Conservation (phyloP, 2,113 vertebrate genomes). For the Chiloscyllium plagiosum region DNA sequence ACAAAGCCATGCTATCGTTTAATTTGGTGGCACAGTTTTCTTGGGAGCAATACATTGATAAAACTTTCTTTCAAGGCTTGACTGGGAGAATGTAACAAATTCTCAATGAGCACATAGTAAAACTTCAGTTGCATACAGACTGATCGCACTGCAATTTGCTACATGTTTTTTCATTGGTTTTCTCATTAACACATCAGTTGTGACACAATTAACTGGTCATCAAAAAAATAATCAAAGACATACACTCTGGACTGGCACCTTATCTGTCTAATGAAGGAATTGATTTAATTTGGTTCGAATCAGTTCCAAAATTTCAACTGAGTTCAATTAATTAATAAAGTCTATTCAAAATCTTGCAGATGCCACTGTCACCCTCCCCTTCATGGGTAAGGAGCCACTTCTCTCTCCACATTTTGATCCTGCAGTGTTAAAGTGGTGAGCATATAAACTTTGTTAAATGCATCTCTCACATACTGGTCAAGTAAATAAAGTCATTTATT, state of each 20-base stretch:
- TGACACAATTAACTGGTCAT: neutral
- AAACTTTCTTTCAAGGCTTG: neutral
- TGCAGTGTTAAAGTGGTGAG: conserved; percentile 1
- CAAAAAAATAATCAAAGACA: neutral
- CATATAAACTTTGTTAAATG: conserved; percentile 1
- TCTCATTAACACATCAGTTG: neutral
- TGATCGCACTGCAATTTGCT: neutral
- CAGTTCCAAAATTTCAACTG: neutral
- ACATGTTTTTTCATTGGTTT: neutral
- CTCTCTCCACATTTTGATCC: neutral
- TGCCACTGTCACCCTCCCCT: neutral
- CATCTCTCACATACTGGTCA: conserved; percentile 6
- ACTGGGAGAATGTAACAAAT: neutral
- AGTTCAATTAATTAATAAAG: neutral
- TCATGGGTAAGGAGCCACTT: conserved; percentile 10
- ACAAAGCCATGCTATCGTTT: no score
- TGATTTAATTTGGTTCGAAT: neutral
- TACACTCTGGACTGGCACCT: neutral
- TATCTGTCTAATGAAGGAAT: neutral
- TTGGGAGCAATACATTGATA: neutral
- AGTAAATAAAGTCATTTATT: conserved; percentile 28
- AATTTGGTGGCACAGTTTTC: neutral
- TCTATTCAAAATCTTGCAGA: neutral
- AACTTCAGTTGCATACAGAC: neutral
- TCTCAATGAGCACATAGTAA: neutral